Base-by-base conservation (phyloP, 2,797 vertebrate species). In the Buceros bicornis region DNA sequence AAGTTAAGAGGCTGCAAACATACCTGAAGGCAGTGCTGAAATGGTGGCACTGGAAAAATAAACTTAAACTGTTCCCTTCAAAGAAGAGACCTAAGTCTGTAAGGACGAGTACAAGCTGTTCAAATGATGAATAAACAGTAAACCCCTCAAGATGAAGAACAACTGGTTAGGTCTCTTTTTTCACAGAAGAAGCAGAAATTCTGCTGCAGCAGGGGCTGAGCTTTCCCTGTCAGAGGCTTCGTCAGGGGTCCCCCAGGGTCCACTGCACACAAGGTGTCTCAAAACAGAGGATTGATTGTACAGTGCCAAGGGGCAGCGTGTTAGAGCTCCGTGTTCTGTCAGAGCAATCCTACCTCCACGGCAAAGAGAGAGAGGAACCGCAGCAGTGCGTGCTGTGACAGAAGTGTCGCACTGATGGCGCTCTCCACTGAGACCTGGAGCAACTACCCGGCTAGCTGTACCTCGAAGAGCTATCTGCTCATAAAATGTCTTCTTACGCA, bases 401-500 rank as follows among this genome's bases (percentile, higher is more conserved):
- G 70, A 71, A 28, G 18, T 40, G 37, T 16, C 70, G 66, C 8
- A 9, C 33, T 64, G 60, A 76, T 20, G 35, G 35, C 43, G 51
- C 48, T 90, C 88, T 93, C 72, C 74, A 31, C 80, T 40, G 76
- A 42, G 28, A 90, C 82, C 37, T 37, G 82, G 50, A 93, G 96
- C 26, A 33, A 92, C 94, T 97, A 61, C 66, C 85, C 76, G 66
- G 79, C 83, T 97, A 35, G 37, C 62, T 47, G 31, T 54, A 77
- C 26, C 76, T 94, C 26, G 10, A 67, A 43, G 48, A 62, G 60
- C 35, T 62, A 61, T 29, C n/a, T 67, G 53, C 42, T 61, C 2
- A 3, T 72, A 42, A 78, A 95, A 60, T 0, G 74, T 10, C 24
- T 78, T 53, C 40, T 19, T 37, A 16, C 19, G 12, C 26, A 56